Percentiles rank a stretch among this genome's conserved stretches.
Evolutionary conservation across 1,140 invertebrate genomes (phyloP).

Genomic region (Triops cancriformis): DNA sequence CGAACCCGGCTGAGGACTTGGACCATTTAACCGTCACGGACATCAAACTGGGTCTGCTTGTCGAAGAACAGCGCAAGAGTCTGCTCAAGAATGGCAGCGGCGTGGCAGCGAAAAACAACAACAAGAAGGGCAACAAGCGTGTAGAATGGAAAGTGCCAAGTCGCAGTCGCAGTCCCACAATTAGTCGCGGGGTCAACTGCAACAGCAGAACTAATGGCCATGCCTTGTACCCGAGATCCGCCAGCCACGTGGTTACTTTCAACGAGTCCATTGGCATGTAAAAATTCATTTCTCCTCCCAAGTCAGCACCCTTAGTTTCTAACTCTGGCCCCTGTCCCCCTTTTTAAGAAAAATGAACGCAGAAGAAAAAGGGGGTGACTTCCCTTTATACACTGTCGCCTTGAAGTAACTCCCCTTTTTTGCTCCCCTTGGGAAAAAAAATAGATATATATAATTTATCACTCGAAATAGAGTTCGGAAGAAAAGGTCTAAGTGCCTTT

Average conservation of each 20-base stretch:
- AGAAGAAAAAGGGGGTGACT: background rate
- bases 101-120: background rate
- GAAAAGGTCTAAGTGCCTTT: background rate
- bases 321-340: background rate
- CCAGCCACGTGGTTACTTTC: background rate
- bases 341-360: background rate
- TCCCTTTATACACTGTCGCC: background rate
- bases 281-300: background rate
- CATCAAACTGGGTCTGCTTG: background rate
- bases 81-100: background rate
- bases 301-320: background rate
- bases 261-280: background rate
- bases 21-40: background rate
- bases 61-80: constrained; percentile 1
- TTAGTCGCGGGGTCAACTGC: constrained; percentile 9
- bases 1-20: background rate
- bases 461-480: background rate
- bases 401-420: background rate
- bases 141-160: constrained; percentile 10
- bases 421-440: no score
- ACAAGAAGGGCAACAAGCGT: background rate
- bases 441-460: no score
- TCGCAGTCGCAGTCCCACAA: background rate
- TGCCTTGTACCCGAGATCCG: background rate
- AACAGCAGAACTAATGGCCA: constrained; percentile 4